A percentile compares a stretch with the other conserved stretches of the same genome.
Conservation (phyloP, 2,113 vertebrate genomes). For the Cochlearius cochlearius region DNA sequence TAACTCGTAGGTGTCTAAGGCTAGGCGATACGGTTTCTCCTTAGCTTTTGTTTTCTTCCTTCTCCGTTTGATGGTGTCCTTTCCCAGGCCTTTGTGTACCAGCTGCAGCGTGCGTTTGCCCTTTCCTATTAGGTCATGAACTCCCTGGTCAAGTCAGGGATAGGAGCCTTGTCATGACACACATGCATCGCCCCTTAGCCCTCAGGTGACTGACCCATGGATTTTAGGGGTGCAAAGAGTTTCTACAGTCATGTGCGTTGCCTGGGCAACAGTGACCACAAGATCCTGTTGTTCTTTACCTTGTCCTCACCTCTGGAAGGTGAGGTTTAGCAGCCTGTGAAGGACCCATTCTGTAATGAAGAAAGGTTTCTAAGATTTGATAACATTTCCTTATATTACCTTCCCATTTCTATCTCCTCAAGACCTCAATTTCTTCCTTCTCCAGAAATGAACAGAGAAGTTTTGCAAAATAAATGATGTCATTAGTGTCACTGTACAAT, state of each 20-base stretch:
- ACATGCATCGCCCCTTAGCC: fast-evolving
- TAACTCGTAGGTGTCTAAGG: not conserved
- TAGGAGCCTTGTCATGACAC: not conserved
- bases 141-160: not conserved
- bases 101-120: not conserved
- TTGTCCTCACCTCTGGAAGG: not conserved
- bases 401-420: not conserved
- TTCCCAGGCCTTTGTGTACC: not conserved
- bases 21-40: not conserved
- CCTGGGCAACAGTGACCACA: not conserved
- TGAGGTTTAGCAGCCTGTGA: not conserved
- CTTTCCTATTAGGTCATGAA: not conserved
- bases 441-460: not conserved
- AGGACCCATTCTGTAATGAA: not conserved
- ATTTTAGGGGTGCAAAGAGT: not conserved
- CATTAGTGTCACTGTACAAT: not conserved
- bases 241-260: not conserved
- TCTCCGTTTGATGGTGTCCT: not conserved
- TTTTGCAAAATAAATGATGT: not conserved
- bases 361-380: not conserved
- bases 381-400: not conserved
- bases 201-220: not conserved
- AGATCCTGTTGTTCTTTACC: not conserved
- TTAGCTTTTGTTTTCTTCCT: not conserved
- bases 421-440: not conserved